phyloP scores from a whole-genome alignment of 2,113 vertebrate genomes.

The Sceloporus tristichus region DNA sequence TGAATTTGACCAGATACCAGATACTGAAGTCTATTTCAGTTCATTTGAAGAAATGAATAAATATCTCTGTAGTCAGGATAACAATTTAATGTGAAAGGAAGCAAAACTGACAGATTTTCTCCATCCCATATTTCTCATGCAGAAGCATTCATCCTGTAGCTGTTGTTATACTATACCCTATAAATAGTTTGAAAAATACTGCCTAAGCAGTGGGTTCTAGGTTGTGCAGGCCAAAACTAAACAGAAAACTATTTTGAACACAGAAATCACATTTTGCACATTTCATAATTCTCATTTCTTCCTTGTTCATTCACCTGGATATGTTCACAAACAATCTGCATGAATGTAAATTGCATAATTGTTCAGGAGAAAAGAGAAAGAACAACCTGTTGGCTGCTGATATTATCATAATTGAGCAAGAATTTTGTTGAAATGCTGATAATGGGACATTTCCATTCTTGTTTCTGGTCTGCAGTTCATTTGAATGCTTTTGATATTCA shows the following conservation, averaged over 20 bases:
- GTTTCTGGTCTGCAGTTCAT: constrained; percentile 27
- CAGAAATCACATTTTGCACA: not conserved
- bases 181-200: not conserved
- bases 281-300: not conserved
- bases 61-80: too few species aligned
- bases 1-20: too few species aligned
- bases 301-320: constrained; percentile 21
- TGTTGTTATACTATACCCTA: too few species aligned
- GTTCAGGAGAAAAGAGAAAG: not conserved
- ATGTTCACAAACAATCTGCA: not conserved
- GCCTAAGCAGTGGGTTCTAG: not conserved
- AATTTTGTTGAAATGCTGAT: not conserved
- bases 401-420: not conserved
- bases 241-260: not conserved
- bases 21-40: too few species aligned
- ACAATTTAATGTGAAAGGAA: too few species aligned
- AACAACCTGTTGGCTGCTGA: not conserved
- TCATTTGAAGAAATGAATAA: too few species aligned
- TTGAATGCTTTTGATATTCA: constrained; percentile 30
- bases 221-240: not conserved
- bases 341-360: not conserved
- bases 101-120: too few species aligned
- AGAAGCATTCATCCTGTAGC: too few species aligned
- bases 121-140: too few species aligned
- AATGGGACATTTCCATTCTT: not conserved